phyloP scores from a whole-genome alignment of 1,140 invertebrate genomes.

The Conus betulinus region DNA sequence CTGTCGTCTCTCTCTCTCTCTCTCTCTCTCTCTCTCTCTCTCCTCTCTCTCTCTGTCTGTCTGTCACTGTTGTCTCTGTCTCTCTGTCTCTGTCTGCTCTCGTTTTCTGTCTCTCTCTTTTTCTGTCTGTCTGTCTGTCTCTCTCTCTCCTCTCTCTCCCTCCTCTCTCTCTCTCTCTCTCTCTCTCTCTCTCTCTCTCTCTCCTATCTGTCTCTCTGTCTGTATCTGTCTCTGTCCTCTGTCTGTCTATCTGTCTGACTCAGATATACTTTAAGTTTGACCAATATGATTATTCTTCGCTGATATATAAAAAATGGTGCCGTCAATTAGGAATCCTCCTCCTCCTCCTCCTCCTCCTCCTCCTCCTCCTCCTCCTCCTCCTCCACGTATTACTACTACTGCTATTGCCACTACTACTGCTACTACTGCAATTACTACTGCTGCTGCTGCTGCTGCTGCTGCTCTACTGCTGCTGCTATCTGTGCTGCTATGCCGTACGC shows the following conservation, averaged over 20 bases:
- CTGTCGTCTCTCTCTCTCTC: neutral
- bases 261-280: too few species aligned
- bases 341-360: too few species aligned
- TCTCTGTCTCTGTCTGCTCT: neutral
- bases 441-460: too few species aligned
- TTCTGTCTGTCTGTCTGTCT: neutral
- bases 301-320: too few species aligned
- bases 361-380: too few species aligned
- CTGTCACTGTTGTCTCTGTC: neutral
- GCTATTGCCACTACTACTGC: too few species aligned
- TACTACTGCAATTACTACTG: too few species aligned
- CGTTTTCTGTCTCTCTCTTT: neutral
- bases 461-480: too few species aligned
- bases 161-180: neutral
- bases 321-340: too few species aligned
- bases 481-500: too few species aligned
- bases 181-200: neutral
- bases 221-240: neutral
- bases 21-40: neutral
- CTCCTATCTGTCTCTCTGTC: neutral
- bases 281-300: too few species aligned
- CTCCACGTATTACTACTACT: too few species aligned
- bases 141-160: neutral
- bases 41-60: neutral
- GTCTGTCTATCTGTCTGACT: neutral